Base-by-base conservation (phyloP, 2,797 vertebrate species). In the Anguilla marmorata region DNA sequence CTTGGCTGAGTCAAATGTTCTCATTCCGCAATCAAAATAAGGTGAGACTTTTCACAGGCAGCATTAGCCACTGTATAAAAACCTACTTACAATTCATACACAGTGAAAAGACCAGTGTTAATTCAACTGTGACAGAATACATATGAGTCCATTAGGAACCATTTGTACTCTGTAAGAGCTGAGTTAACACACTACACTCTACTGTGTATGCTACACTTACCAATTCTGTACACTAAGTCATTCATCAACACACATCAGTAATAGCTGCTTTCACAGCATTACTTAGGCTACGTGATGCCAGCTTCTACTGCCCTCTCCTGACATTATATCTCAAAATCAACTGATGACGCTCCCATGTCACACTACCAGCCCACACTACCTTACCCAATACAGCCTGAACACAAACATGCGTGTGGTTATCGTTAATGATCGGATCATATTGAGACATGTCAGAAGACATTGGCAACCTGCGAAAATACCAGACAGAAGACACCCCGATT, bases 241-340 rank as follows among this genome's bases (percentile, higher is more conserved):
- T 50, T 6, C 19, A 50, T 82, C 79, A 50, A 82, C 3, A 14
- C 41, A 48, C 76, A 50, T 27, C 79, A 82, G 33, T 82, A 45
- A 82, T 50, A 82, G 45, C 41, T 12, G 45, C 79, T 21, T 45
- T 82, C 9, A 82, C 0, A 48, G 45, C 79, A 82, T 50, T 7
- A 50, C 21, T 48, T 82, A 14, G 41, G 41, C 41, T 45, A 45
- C 41, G 41, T 50, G 45, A 82, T 82, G 41, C 79, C 79, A 82
- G 79, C 45, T 82, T 82, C 79, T 82, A 82, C 79, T 82, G 79
- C 79, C 79, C 79, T 82, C 79, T 82, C 79, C 79, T 82, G 79
- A 82, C 79, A 82, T 82, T 48, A 79, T 79, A 19, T 45, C 3
- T 82, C 45, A 48, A 50, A 50, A 82, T 82, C 79, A n/a, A 50